Base-by-base conservation (phyloP, 2,888 invertebrate species). In the Blera fallax region DNA sequence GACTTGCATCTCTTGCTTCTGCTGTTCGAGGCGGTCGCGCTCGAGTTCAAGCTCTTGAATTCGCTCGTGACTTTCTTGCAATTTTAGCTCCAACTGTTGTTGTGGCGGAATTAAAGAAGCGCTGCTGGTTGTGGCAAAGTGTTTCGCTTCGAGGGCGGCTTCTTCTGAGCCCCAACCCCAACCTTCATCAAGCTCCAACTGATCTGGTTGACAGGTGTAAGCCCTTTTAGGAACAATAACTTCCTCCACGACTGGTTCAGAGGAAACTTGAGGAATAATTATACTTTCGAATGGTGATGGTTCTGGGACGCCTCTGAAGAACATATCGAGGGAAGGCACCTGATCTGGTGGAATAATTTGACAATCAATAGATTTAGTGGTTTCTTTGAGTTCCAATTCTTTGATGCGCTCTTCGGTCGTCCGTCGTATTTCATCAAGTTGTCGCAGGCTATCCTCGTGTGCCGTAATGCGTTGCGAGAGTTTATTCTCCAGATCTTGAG, bases 1-100 rank as follows among this genome's bases (percentile, higher is more conserved):
- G 0, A 94, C 91, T 90, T 96, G 95, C 80, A 94, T 92, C 29
- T 94, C 92, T 87, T 94, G 94, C 7, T 96, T 93, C 88, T 96
- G 95, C 70, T 94, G 93, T 76, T 93, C 92, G 18, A 95, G 91
- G 52, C 92, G 92, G 16, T 94, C 93, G 81, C 94, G 94, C 83
- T 95, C 94, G 1, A 92, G 90, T 88, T 94, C 93, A 4, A 96
- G 91, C 70, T 93, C 93, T 29, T 93, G 91, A n/a, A 96, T 93
- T 88, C 94, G 93, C 64, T 94, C 93, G 88, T 94, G 93, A 27
- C 95, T 92, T 87, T 94, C 93, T 76, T 94, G 93, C 24, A 94
- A 89, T 81, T 93, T 93, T n/a, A 89, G 89, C 87, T 89, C 91
- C 11, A 93, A 80, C 37, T 91, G 88, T 27, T 88, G 87, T 64